These are phyloP conservation scores for Phocides pigmalion DNA, from an alignment of 1,140 invertebrate genomes.

Conservation along the genomic window DNA sequence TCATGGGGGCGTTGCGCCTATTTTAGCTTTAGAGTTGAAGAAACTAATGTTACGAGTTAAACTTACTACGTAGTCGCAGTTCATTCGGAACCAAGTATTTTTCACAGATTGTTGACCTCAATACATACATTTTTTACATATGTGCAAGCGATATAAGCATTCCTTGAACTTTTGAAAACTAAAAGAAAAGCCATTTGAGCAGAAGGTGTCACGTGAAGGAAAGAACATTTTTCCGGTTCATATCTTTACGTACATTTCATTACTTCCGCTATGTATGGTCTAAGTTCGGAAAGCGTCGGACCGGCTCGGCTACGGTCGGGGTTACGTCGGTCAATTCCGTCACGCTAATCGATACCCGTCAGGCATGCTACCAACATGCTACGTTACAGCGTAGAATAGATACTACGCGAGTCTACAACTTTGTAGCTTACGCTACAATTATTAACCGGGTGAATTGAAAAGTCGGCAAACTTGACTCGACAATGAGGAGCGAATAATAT, in stretches of 20 bases:
- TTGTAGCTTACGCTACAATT: slow-evolving; percentile 68
- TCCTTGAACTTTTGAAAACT: too few relatives aligned
- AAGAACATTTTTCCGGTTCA: slow-evolving; percentile 80
- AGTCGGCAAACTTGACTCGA: slow-evolving; percentile 55
- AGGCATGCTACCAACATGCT: slow-evolving; percentile 65
- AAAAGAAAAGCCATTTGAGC: slow-evolving; percentile 59
- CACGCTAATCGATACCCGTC: slow-evolving; percentile 74
- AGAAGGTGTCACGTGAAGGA: slow-evolving; percentile 63
- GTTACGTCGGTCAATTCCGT: slow-evolving; percentile 54
- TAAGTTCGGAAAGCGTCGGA: slow-evolving; percentile 54
- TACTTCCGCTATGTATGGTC: slow-evolving; percentile 80
- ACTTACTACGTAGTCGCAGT: not conserved
- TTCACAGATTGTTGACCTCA: too few relatives aligned
- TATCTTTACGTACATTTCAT: slow-evolving; percentile 81
- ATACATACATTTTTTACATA: too few relatives aligned
- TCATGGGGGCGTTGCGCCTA: slow-evolving; percentile 32
- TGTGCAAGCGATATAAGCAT: too few relatives aligned
- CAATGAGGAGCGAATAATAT: slow-evolving; percentile 32
- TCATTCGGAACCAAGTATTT: not conserved
- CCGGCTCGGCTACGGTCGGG: slow-evolving; percentile 56
- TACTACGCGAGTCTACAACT: slow-evolving; percentile 71
- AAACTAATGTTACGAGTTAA: slow-evolving; percentile 4
- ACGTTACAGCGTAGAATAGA: slow-evolving; percentile 60
- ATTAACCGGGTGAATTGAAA: slow-evolving; percentile 57
- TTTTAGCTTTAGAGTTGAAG: slow-evolving; percentile 18